Evolutionary conservation across 2,888 invertebrate genomes (phyloP).

Genomic region (Hypsopygia costalis): DNA sequence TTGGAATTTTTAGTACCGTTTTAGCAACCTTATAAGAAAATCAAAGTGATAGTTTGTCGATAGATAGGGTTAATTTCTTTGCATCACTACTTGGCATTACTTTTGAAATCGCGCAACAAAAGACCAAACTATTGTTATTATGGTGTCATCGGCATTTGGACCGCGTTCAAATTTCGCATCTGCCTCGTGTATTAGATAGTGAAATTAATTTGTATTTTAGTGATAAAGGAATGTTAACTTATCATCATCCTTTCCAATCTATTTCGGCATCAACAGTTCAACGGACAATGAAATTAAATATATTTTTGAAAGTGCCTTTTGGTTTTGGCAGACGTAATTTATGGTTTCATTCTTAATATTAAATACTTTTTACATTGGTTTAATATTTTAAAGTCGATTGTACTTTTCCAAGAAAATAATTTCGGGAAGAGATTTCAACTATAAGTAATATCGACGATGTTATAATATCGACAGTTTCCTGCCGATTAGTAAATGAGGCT

Average conservation of each 20-base stretch:
- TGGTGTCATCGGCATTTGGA: slow-evolving; percentile 24
- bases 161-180: slow-evolving; percentile 26
- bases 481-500: no score
- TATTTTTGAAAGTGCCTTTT: neutral
- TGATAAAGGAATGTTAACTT: slow-evolving; percentile 2
- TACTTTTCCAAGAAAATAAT: no score
- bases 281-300: neutral
- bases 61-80: slow-evolving; percentile 14
- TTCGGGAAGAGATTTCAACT: no score
- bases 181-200: neutral
- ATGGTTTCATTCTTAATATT: no score
- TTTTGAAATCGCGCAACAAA: slow-evolving; percentile 28
- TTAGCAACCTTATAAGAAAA: no score
- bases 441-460: no score
- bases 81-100: slow-evolving; percentile 30
- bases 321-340: no score
- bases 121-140: slow-evolving; percentile 30
- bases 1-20: no score
- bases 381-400: no score
- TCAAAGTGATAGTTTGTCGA: neutral
- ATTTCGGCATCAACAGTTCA: neutral
- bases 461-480: no score
- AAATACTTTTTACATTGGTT: no score
- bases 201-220: slow-evolving; percentile 6
- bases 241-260: slow-evolving; percentile 1